Conservation (phyloP, 2,797 vertebrate genomes). For the Galagoides demidoff region DNA sequence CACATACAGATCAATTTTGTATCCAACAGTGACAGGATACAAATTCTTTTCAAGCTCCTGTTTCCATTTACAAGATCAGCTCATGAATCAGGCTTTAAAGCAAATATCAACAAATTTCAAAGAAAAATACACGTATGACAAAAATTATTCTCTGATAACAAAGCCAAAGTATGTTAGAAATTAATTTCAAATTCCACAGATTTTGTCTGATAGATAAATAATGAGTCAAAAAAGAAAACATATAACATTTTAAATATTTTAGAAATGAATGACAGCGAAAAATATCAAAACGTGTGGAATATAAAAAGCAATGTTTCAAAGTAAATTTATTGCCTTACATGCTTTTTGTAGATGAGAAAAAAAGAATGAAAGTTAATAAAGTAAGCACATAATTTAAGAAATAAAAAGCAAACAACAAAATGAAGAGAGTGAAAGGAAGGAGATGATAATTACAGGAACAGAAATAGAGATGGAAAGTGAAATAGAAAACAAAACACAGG, state of each 20-base stretch:
- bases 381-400: not conserved
- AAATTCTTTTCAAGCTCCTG: not conserved
- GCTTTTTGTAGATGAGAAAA: not conserved
- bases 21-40: not conserved
- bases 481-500: not conserved
- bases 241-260: constrained; percentile 5
- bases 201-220: not conserved
- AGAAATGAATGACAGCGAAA: not conserved
- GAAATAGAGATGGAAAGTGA: not conserved
- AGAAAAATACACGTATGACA: not conserved
- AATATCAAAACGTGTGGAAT: not conserved
- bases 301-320: not conserved
- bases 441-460: not conserved
- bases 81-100: not conserved
- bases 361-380: not conserved
- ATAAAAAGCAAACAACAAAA: not conserved
- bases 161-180: not conserved
- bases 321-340: not conserved
- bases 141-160: not conserved
- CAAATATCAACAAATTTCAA: not conserved
- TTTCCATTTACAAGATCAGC: not conserved
- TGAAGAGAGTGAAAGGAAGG: not conserved
- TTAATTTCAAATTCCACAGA: not conserved
- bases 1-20: not conserved
- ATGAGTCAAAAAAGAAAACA: not conserved